A percentile compares a stretch with the other conserved stretches of the same genome.
These are phyloP conservation scores for Hippocampus kuda DNA, from an alignment of 2,797 vertebrate genomes.

Conservation along the genomic window DNA sequence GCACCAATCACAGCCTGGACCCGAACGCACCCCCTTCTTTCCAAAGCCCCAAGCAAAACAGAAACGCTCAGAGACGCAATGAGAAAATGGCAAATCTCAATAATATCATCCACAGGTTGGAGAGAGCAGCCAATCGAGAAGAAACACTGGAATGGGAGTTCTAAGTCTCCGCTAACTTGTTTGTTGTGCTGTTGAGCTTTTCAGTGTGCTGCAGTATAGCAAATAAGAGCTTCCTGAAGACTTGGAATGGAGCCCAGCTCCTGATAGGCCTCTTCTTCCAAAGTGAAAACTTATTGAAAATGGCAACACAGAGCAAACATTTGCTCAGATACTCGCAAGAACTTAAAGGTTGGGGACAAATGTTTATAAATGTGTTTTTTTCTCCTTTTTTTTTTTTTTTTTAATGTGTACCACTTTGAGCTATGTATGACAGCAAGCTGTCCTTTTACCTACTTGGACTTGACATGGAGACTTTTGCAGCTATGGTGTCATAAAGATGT, in stretches of 20 bases:
- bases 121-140: constrained; percentile 91
- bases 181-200: constrained; percentile 26
- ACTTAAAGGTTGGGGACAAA: constrained; percentile 68
- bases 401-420: constrained; percentile 96
- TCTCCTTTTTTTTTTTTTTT: constrained; percentile 78
- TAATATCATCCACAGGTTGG: constrained; percentile 97
- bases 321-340: constrained; percentile 43
- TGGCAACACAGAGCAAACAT: constrained; percentile 36
- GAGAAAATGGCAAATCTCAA: constrained; percentile 99
- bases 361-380: constrained; percentile 84
- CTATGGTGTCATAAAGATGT: constrained; percentile 88
- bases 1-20: constrained; percentile 69
- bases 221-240: constrained; percentile 43
- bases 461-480: constrained; percentile 86
- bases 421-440: constrained; percentile 92
- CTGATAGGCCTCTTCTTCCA: constrained; percentile 8
- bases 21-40: constrained; percentile 58
- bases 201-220: constrained; percentile 30
- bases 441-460: constrained; percentile 86
- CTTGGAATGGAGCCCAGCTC: constrained; percentile 44
- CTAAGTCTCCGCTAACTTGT: constrained; percentile 46
- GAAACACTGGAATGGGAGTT: constrained; percentile 98
- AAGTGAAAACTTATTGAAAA: constrained; percentile 37
- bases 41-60: constrained; percentile 75
- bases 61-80: constrained; percentile 85